Evolutionary conservation across 2,888 invertebrate species (phyloP), one percentile per base, ranked within the genome.

Genomic region (Auanema freiburgensis): DNA sequence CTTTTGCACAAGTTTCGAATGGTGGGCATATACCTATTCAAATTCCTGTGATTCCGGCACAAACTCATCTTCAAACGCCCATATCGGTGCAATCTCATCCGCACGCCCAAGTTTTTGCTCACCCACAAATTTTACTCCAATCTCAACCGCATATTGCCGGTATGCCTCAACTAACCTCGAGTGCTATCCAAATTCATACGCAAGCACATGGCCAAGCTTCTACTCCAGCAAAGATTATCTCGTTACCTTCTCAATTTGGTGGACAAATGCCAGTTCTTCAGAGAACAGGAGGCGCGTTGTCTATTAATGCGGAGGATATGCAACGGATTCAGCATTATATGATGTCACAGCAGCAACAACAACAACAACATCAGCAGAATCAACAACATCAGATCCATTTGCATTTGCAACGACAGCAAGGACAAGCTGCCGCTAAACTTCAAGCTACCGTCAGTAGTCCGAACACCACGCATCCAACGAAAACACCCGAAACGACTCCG

Each of bases 151-250:
- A 33, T 33, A 33, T 33, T 33, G 33, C 33, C 33, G 33, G 33
- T 33, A 33, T 33, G 33, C 33, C 33, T 33, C 33, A 33, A 33
- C 33, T 33, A 33, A 33, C 33, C 33, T 33, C 33, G 33, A 33
- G 33, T 8, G 4, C 33, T 8, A 33, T 33, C 3, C 33, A 33
- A 8, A 33, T 33, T 50, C 14, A 25, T 50, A 3, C 51, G 16
- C 42, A 50, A 59, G 21, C 41, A 41, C 11, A 41, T 51, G 18
- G 51, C 49, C 23, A 50, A 59, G 42, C 58, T 41, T 40, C 59
- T 23, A 50, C 33, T 23, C 11, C 49, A 23, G 33, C 18, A 57
- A 49, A 46, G 50, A 6, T 43, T 42, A 54, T n/a, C n/a, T 23
- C 24, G n/a, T 16, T 41, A 25, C 11, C 55, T 42, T 16, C 50